A percentile compares a stretch with the other conserved stretches of the same genome.
Conservation (phyloP, 2,797 vertebrate species). For the Macrochelys suwanniensis region DNA sequence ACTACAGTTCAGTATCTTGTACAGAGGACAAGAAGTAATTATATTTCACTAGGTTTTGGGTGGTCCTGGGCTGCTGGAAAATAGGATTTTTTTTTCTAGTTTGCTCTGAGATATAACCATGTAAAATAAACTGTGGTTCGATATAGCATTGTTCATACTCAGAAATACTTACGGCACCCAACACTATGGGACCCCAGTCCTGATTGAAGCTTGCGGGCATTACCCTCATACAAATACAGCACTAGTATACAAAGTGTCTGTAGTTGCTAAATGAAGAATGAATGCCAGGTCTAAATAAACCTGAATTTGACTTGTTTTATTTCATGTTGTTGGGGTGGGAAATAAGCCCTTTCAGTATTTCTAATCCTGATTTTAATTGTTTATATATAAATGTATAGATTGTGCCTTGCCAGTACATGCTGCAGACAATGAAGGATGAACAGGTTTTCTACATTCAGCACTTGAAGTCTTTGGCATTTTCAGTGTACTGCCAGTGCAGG, state of each 20-base stretch:
- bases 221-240: neutral
- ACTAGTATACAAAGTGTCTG: accelerated
- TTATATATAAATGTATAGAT: slow-evolving; percentile 80
- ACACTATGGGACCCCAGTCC: neutral
- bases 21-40: neutral
- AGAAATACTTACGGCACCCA: neutral
- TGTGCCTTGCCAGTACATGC: slow-evolving; percentile 96
- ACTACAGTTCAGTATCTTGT: neutral
- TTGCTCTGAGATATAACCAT: neutral
- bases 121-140: neutral
- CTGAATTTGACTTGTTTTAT: neutral
- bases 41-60: neutral
- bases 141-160: neutral
- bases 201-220: accelerated
- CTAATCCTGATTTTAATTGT: neutral
- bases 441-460: slow-evolving; percentile 95
- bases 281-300: neutral
- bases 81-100: neutral
- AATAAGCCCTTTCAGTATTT: neutral
- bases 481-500: slow-evolving; percentile 95
- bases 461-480: slow-evolving; percentile 96
- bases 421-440: slow-evolving; percentile 95
- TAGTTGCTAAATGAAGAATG: neutral
- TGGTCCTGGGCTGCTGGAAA: accelerated
- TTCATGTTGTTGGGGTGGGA: neutral